Conservation (phyloP, 2,888 invertebrate species). For the Conus canariensis region DNA sequence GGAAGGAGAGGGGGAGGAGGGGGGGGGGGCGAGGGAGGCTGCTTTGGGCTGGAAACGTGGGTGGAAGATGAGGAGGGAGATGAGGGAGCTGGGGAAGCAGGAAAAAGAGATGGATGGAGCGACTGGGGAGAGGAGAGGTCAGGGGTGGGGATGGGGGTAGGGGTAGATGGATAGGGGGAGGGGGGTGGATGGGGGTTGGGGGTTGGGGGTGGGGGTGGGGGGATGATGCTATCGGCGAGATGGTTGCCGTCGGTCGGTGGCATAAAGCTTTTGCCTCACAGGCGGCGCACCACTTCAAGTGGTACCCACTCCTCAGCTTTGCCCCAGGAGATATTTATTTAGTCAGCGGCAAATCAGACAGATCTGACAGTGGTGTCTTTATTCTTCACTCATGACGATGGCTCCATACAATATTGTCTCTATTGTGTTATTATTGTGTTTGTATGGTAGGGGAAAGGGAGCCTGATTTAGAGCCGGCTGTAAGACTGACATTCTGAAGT, state of each 20-base stretch:
- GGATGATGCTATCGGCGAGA: not conserved
- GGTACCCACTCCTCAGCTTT: not conserved
- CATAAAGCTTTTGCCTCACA: no score
- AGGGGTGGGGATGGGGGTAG: no score
- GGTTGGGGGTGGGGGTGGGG: not conserved
- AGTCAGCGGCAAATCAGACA: not conserved
- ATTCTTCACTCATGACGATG: not conserved
- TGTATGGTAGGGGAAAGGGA: no score
- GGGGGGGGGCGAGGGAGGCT: not conserved
- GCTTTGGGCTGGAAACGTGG: no score
- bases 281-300: no score
- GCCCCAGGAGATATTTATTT: not conserved
- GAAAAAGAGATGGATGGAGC: not conserved
- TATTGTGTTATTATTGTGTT: no score
- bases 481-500: not conserved
- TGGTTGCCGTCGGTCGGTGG: no score
- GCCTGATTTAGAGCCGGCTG: not conserved
- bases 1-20: not conserved
- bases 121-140: no score
- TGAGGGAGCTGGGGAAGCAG: not conserved
- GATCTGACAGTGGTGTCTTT: not conserved
- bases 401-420: no score
- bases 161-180: no score
- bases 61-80: not conserved
- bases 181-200: no score